Percentiles rank a stretch among this genome's conserved stretches.
phyloP scores from a whole-genome alignment of 2,888 invertebrate species.

The Scaptomyza reducta region DNA sequence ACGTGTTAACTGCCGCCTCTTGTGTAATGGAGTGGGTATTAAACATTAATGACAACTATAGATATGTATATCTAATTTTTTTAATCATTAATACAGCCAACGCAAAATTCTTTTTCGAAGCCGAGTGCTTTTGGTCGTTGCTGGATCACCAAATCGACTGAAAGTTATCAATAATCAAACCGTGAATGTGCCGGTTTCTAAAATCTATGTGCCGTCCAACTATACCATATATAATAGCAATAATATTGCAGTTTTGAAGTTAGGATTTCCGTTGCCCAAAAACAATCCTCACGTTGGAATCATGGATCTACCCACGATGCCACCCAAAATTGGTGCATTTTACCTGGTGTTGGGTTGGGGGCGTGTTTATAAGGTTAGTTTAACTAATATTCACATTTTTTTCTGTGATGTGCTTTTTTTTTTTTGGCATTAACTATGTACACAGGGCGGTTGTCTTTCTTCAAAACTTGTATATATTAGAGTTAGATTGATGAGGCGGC shows the following conservation, averaged over 20 bases:
- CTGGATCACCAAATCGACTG: conserved; percentile 50
- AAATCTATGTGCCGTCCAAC: conserved; percentile 48
- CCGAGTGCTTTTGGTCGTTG: conserved; percentile 53
- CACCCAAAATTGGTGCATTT: not conserved
- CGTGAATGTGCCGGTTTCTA: conserved; percentile 26
- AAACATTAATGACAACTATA: not conserved
- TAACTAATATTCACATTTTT: not conserved
- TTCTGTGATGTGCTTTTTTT: not conserved
- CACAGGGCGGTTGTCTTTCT: conserved; percentile 41
- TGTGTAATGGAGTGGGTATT: conserved; percentile 60
- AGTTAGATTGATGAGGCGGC: not conserved
- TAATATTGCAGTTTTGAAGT: conserved; percentile 49
- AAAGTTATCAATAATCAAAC: not conserved
- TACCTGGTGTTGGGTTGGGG: conserved; percentile 60
- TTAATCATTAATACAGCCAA: conserved; percentile 20
- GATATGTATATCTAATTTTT: not conserved
- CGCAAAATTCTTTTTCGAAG: conserved; percentile 44
- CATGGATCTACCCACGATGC: conserved; percentile 23
- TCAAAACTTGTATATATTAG: conserved; percentile 17
- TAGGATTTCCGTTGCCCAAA: conserved; percentile 16
- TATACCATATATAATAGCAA: conserved; percentile 53
- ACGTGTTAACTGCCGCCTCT: conserved; percentile 57
- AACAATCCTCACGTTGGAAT: conserved; percentile 1
- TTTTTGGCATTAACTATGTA: not conserved
- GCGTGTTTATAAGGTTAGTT: conserved; percentile 42